Base-by-base conservation (phyloP, 2,888 invertebrate species). In the Oscheius sp. region DNA sequence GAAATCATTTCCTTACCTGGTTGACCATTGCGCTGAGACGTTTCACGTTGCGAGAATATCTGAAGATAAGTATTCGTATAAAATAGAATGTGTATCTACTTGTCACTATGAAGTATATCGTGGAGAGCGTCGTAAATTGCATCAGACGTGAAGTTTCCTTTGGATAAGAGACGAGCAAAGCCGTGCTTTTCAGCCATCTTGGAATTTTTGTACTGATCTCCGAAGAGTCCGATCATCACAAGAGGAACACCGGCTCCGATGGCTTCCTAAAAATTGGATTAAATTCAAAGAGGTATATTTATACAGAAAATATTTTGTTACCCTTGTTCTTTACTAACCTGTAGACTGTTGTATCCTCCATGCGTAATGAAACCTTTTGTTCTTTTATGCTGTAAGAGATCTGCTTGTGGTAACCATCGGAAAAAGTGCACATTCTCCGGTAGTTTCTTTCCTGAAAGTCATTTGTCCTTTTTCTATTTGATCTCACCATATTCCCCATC, bases 351-450 rank as follows among this genome's bases (percentile, higher is more conserved):
- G 80, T 92, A 90, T 0, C 92, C 92, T 0, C 91, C 92, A 83
- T 92, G 92, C 0, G 91, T 90, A 74, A 92, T 89, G 80, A 91
- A 92, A 0, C 90, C 90, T 67, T 89, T 87, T 0, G 91, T 90
- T 76, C 91, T 91, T 0, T 90, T 91, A 84, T 92, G 92, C 2
- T 88, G 70, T 3, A 81, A 59, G 4, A 81, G 67, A 63, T 81
- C 81, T 22, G 75, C 68, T 47, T 81, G 81, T 9, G 81, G 81
- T 14, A 81, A 62, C 81, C 81, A 81, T 36, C 76, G 75, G 32
- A 71, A 72, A n/a, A 75, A 57, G 33, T 75, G 72, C 8, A 80
- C 75, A 64, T 81, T 81, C 38, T 32, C 47, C 28, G 57, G 56
- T 14, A 64, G 14, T 2, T 17, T n/a, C 22, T 14, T 14, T 5